A percentile compares a stretch with the other conserved stretches of the same genome.
These are phyloP conservation scores for Acropternis orthonyx DNA, from an alignment of 2,797 vertebrate species.

Conservation along the genomic window DNA sequence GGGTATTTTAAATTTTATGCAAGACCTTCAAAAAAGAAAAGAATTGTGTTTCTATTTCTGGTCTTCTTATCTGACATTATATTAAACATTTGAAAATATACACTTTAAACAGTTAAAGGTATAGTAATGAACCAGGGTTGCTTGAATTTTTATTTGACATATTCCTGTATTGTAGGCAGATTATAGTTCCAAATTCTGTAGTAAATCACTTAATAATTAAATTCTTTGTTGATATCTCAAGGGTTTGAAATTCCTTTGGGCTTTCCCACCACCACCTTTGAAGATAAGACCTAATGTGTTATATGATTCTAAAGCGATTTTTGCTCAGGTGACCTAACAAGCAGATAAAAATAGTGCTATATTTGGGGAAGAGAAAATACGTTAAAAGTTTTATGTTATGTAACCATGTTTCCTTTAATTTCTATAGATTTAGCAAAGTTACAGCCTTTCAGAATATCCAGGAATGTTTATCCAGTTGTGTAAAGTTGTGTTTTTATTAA, in stretches of 20 bases:
- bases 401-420: not conserved
- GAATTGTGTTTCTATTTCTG: not conserved
- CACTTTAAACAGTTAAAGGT: not conserved
- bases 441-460: not conserved
- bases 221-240: conserved; percentile 19
- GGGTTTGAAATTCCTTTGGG: conserved; percentile 40
- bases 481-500: not conserved
- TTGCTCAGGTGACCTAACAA: not conserved
- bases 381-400: not conserved
- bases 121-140: not conserved
- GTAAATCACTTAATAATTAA: conserved; percentile 47
- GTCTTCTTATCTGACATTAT: not conserved
- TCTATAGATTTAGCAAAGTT: not conserved
- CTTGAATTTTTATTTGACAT: not conserved
- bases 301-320: not conserved
- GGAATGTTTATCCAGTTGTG: not conserved
- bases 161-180: not conserved
- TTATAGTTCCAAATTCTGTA: not conserved
- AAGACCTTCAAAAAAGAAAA: not conserved
- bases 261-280: conserved; percentile 39
- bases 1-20: not conserved
- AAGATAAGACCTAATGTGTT: conserved; percentile 46
- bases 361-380: not conserved
- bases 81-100: not conserved
- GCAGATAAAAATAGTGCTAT: not conserved